Evolutionary conservation across 2,113 vertebrate genomes (phyloP), one percentile per base, ranked within the genome.

Genomic region (Sinocyclocheilus rhinocerous): DNA sequence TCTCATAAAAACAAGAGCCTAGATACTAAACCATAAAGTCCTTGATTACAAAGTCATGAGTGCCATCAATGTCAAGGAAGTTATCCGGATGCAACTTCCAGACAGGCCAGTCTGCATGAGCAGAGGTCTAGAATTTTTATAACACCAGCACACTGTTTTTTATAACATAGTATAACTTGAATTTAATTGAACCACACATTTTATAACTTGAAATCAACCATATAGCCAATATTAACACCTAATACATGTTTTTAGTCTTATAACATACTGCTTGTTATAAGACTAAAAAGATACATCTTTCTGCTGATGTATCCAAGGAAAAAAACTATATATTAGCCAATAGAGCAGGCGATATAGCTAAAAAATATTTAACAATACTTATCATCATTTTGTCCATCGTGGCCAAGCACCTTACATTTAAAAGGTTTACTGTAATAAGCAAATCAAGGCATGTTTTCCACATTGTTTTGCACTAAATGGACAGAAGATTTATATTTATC

Each of bases 1-100:
- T 78, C 10, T 11, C 69, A 80, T 87, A 79, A 79, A 85, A 26
- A 82, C n/a, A 59, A 61, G n/a, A 67, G 11, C 59, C 15, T 63
- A 42, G n/a, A 80, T 4, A 29, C 7, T 45, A 82, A 20, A 70
- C 11, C 75, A 48, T 50, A 57, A 79, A 57, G 52, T 52, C n/a
- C 24, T 48, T 33, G 16, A 50, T 70, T 63, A 45, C 8, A 52
- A 82, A 82, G 42, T 82, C 63, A 70, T 1, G 42, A 82, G 39
- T 16, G 16, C 45, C 1, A 24, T 82, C 24, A 82, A 33, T 26
- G 24, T 50, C 80, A 69, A 24, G 15, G 13, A 26, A 12, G 16
- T 20, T 67, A 24, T 48, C 26, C 12, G 24, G 13, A 81, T 48
- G 55, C 20, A 59, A 69, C 61, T 45, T 29, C 18, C 8, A 59